These are phyloP conservation scores for Malthinus flaveolus DNA, from an alignment of 2,888 invertebrate species.

Conservation along the genomic window DNA sequence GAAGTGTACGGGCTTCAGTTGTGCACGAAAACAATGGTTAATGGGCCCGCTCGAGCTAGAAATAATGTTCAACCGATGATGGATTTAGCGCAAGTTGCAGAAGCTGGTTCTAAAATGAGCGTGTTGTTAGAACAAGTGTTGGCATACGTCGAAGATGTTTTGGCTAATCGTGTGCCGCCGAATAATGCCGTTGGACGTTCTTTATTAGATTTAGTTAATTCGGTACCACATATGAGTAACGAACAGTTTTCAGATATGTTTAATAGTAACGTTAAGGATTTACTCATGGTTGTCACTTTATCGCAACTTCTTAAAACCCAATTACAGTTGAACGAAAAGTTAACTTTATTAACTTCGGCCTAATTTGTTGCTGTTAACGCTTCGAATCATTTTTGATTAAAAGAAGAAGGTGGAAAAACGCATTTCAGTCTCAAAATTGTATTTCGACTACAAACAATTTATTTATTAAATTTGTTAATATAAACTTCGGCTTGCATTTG, in stretches of 20 bases:
- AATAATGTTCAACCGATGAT: conserved; percentile 56
- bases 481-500: too few relatives aligned
- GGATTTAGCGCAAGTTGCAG: conserved; percentile 72
- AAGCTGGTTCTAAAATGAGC: conserved; percentile 79
- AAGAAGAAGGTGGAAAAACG: too few relatives aligned
- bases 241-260: conserved; percentile 94
- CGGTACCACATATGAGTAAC: conserved; percentile 86
- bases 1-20: conserved; percentile 83
- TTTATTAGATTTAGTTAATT: conserved; percentile 87
- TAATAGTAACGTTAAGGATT: conserved; percentile 94
- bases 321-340: conserved; percentile 93
- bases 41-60: conserved; percentile 48
- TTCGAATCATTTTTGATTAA: conserved; percentile 4
- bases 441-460: too few relatives aligned
- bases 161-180: conserved; percentile 73
- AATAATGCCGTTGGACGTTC: conserved; percentile 90
- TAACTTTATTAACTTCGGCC: conserved; percentile 79
- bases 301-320: conserved; percentile 96
- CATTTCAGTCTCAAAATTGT: too few relatives aligned
- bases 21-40: conserved; percentile 78
- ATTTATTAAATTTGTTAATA: too few relatives aligned
- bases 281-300: conserved; percentile 95
- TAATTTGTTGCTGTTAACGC: conserved; percentile 24
- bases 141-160: conserved; percentile 89
- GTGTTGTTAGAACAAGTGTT: conserved; percentile 77